Evolutionary conservation across 2,888 invertebrate genomes (phyloP), one percentile per base, ranked within the genome.

Genomic region (Xanthia togata): DNA sequence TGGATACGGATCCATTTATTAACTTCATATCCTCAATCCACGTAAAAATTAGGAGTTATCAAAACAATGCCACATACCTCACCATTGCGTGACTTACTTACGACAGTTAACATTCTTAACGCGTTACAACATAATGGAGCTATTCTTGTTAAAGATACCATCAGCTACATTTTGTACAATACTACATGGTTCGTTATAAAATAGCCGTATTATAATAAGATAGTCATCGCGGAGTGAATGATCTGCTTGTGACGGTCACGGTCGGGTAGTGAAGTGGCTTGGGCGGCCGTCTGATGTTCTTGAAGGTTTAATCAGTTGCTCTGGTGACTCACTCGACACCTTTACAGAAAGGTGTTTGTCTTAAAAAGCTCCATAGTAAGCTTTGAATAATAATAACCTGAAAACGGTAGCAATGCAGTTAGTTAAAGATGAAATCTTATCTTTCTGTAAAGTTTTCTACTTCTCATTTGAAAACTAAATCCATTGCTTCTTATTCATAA

Each of bases 41-140:
- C 41, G 23, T 70, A 31, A 12, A 71, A 73, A 70, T 77, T 50
- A 70, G 72, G 62, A 77, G 65, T 72, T 72, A 70, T 65, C 78
- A 81, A 70, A 76, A 78, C 65, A 81, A 78, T 68, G 73, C 50
- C 78, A 59, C 50, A 76, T 55, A 70, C 59, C 59, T 41, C 23
- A 65, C 41, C 60, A 70, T 84, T 76, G 85, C 87, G 73, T 87
- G 87, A 64, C 53, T 62, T 75, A 63, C 73, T 75, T 68, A 65
- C 78, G 35, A 77, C 69, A 63, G 63, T 78, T 74, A 81, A 70
- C 71, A 85, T 85, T 82, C 78, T 67, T 68, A 77, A 79, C 74
- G 79, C 76, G 77, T 87, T 81, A 74, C 78, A 69, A 77, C 81
- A 83, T 88, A 80, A 85, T 87, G 55, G 83, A 79, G 77, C 57